Base-by-base conservation (phyloP, 2,113 vertebrate species). In the Bagarius yarrelli region DNA sequence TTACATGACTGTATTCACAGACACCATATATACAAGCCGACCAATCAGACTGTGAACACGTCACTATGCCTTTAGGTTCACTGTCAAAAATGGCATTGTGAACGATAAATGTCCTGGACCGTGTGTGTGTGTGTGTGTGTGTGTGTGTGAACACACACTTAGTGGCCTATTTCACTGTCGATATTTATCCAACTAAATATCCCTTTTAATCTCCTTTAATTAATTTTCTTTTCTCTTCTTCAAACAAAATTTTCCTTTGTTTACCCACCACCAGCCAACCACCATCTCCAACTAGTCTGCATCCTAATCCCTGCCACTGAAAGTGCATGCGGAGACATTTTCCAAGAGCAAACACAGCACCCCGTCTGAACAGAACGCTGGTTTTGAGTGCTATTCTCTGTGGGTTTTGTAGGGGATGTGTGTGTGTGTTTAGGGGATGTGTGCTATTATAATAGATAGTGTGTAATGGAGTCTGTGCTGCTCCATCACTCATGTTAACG, bases 401-500 rank as follows among this genome's bases (percentile, higher is more conserved):
- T 53, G 23, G 80, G 34, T 36, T 55, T 60, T 53, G 25, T n/a
- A 23, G 57, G 9, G 21, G 27, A 16, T 25, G 79, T 16, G 50
- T 66, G 78, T 78, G 47, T 66, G 78, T 60, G 74, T 80, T 78
- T 79, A 57, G 56, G 14, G 32, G 67, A 44, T 52, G 60, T 75
- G 36, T 40, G 32, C 79, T 32, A 56, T 27, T 32, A 34, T 83
- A 80, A 83, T 85, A 77, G 82, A 87, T 87, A n/a, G 53, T 80
- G 80, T 55, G 71, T 80, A 80, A 81, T 73, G 76, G 74, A 56
- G 57, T 83, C 82, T 79, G 70, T 15, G 66, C 66, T 36, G 78
- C 73, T 64, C 32, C 81, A 81, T 86, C 75, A 75, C 57, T 86
- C 63, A 83, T 83, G 71, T 32, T 81, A 86, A 79, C 55, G 64